Conservation (phyloP, 2,797 vertebrate genomes). For the Falco peregrinus region DNA sequence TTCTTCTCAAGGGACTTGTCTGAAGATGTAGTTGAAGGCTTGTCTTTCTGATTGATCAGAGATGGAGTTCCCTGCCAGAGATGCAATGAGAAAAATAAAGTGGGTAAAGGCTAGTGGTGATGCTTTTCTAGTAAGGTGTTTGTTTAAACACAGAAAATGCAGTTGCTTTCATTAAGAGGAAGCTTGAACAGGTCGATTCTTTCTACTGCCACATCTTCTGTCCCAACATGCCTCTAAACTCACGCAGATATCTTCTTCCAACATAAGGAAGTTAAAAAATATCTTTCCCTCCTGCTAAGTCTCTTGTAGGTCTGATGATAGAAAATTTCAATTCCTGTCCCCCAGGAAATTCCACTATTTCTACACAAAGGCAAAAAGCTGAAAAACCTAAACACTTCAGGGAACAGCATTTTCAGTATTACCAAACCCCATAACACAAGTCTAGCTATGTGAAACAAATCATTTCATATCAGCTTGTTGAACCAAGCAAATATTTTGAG, state of each 20-base stretch:
- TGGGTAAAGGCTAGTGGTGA: neutral
- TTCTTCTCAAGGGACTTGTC: neutral
- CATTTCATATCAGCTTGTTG: neutral
- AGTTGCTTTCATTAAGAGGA: neutral
- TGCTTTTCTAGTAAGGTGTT: neutral
- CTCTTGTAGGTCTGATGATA: neutral
- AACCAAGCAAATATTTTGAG: neutral
- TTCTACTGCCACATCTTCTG: neutral
- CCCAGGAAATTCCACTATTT: neutral
- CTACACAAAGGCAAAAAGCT: neutral
- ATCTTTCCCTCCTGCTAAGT: neutral
- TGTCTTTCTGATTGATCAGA: neutral
- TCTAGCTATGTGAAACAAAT: neutral
- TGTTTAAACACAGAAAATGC: neutral
- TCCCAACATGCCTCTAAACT: neutral
- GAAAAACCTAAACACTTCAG: neutral
- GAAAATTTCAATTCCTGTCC: neutral
- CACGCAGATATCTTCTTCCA: neutral
- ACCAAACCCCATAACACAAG: neutral
- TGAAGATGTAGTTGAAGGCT: neutral
- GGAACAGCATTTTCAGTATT: neutral
- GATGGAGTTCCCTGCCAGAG: neutral
- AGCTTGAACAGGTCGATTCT: neutral
- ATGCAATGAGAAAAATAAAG: neutral
- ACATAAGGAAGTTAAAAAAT: neutral